phyloP scores from a whole-genome alignment of 2,888 invertebrate genomes.

The Eilema sororculum region DNA sequence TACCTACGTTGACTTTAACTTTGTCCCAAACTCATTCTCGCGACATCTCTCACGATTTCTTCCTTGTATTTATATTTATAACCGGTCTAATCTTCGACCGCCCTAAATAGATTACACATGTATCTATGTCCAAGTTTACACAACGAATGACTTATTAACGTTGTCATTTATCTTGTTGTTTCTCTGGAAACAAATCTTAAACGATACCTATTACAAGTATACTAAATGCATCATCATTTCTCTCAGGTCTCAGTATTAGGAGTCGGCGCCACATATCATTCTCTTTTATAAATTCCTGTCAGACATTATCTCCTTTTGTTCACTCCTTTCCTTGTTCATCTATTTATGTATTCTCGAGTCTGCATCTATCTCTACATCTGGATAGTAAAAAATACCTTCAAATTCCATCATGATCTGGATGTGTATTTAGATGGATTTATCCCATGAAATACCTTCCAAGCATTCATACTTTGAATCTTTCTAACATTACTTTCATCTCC shows the following conservation, averaged over 20 bases:
- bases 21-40: neutral
- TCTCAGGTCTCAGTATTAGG: neutral
- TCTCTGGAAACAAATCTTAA: slow-evolving; percentile 22
- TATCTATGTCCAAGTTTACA: slow-evolving; percentile 28
- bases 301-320: neutral
- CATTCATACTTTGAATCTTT: neutral
- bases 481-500: no score
- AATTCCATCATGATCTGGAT: no score
- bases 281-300: neutral
- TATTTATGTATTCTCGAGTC: neutral
- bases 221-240: neutral
- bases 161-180: slow-evolving; percentile 19
- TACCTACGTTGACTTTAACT: no score
- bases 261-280: neutral
- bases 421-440: no score
- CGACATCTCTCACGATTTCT: slow-evolving; percentile 21
- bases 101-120: slow-evolving; percentile 44
- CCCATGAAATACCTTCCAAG: no score
- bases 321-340: neutral
- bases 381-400: no score
- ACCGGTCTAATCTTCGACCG: slow-evolving; percentile 40
- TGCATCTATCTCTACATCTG: no score
- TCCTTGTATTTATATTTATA: slow-evolving; percentile 39
- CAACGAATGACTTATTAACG: slow-evolving; percentile 32
- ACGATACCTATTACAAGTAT: neutral